A percentile compares a stretch with the other conserved stretches of the same genome.
Evolutionary conservation across 2,888 invertebrate genomes (phyloP).

Genomic region (Hetaerina titia): DNA sequence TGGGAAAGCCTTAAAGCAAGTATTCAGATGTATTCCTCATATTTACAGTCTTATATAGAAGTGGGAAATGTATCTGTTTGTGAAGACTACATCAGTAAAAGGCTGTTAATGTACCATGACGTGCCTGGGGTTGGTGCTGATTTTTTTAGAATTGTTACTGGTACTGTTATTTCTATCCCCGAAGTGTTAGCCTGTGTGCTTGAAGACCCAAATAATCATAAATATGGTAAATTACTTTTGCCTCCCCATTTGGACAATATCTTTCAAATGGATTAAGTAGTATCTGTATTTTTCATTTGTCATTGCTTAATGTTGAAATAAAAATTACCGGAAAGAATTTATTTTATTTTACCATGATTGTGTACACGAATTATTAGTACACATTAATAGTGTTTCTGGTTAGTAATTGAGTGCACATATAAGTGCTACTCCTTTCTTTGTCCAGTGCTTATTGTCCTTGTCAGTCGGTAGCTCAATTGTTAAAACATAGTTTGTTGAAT

Average conservation of each 20-base stretch:
- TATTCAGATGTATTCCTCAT: slow-evolving; percentile 87
- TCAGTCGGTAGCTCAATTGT: slow-evolving; percentile 81
- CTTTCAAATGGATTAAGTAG: not conserved
- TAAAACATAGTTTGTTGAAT: slow-evolving; percentile 85
- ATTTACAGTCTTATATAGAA: slow-evolving; percentile 83
- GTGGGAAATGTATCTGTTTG: slow-evolving; percentile 87
- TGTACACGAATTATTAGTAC: not conserved
- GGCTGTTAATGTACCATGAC: slow-evolving; percentile 85
- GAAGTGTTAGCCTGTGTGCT: slow-evolving; percentile 86
- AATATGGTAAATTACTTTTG: slow-evolving; percentile 29
- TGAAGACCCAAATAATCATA: slow-evolving; percentile 76
- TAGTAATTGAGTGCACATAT: slow-evolving; percentile 80
- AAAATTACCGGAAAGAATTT: not conserved
- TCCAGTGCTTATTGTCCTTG: slow-evolving; percentile 81
- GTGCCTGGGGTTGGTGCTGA: slow-evolving; percentile 79
- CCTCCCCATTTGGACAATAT: not conserved
- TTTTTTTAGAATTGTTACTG: slow-evolving; percentile 86
- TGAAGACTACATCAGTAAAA: slow-evolving; percentile 87
- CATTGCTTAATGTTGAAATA: not conserved
- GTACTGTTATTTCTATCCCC: slow-evolving; percentile 86
- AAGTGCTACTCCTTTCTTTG: slow-evolving; percentile 82
- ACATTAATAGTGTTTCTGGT: slow-evolving; percentile 68
- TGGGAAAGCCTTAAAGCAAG: slow-evolving; percentile 85
- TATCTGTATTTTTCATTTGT: not conserved
- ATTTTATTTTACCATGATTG: not conserved